Percentiles rank a stretch among this genome's conserved stretches.
Conservation (phyloP, 2,113 vertebrate species). For the Hydrolagus affinis region DNA sequence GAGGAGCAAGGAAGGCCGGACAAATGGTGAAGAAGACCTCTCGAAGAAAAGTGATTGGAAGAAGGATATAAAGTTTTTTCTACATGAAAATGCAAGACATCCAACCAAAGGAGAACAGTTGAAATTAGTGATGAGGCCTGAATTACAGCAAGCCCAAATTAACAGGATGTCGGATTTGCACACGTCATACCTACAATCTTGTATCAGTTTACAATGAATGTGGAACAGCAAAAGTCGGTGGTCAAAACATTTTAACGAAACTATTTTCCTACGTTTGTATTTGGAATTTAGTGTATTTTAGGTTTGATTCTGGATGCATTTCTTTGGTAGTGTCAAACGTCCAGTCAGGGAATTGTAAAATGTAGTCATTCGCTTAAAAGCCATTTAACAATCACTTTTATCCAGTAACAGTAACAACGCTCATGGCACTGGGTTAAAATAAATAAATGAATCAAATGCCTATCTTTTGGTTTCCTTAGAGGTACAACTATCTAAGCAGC, state of each 20-base stretch:
- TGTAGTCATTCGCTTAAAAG: conserved; percentile 4
- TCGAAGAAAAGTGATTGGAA: not conserved
- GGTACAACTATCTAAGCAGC: not conserved
- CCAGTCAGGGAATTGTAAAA: conserved; percentile 27
- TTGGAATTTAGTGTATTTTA: conserved; percentile 6
- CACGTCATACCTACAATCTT: not conserved
- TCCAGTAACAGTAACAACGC: not conserved
- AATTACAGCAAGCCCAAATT: not conserved
- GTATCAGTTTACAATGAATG: conserved; percentile 10
- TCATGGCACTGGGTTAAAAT: not conserved
- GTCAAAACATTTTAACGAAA: not conserved
- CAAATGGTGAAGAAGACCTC: not conserved
- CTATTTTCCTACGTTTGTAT: not conserved
- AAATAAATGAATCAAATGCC: not conserved
- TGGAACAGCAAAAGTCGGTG: not conserved
- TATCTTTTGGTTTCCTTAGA: conserved; percentile 17
- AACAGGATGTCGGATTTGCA: conserved; percentile 23
- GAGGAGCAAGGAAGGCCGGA: not conserved
- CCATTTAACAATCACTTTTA: not conserved
- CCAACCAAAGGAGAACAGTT: not conserved
- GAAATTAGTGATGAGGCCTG: not conserved
- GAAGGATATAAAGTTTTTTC: not conserved
- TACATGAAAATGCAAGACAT: conserved; percentile 20
- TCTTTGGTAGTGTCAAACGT: not conserved
- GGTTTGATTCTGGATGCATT: conserved; percentile 10